Evolutionary conservation across 2,113 vertebrate genomes (phyloP).

Genomic region (Dipodomys stephensi): DNA sequence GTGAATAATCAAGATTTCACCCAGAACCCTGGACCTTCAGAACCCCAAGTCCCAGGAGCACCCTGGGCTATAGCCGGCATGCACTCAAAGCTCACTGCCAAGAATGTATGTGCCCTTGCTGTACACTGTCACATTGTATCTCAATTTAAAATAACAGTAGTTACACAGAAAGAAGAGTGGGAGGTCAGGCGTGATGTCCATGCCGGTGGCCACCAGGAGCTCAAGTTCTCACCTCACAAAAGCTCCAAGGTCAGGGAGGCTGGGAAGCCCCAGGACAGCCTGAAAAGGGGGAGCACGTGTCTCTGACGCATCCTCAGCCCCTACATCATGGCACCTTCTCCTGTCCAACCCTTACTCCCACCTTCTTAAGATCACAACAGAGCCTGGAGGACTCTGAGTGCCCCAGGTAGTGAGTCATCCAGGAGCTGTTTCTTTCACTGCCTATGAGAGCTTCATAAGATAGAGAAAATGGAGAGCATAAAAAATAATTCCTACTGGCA

Average conservation of each 20-base stretch:
- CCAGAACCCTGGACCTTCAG: background rate
- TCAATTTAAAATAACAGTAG: no score
- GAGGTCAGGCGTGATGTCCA: background rate
- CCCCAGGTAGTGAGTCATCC: fast-evolving
- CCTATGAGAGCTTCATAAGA: background rate
- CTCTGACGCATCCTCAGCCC: background rate
- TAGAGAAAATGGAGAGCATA: background rate
- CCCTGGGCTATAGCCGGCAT: fast-evolving
- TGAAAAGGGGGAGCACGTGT: background rate
- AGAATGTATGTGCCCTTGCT: background rate
- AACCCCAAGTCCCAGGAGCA: background rate
- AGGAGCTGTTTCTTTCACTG: background rate
- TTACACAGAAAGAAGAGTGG: background rate
- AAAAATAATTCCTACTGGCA: background rate
- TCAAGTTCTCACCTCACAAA: background rate
- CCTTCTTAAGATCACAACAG: background rate
- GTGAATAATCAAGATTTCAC: background rate
- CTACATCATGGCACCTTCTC: background rate
- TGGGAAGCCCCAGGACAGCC: background rate
- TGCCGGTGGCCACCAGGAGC: background rate
- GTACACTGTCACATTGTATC: fast-evolving
- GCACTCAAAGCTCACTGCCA: background rate
- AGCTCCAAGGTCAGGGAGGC: background rate
- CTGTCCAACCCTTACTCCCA: no score
- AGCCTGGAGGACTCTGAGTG: fast-evolving